Evolutionary conservation across 2,888 invertebrate genomes (phyloP), one percentile per base, ranked within the genome.

Genomic region (Acanthosoma haemorrhoidale): DNA sequence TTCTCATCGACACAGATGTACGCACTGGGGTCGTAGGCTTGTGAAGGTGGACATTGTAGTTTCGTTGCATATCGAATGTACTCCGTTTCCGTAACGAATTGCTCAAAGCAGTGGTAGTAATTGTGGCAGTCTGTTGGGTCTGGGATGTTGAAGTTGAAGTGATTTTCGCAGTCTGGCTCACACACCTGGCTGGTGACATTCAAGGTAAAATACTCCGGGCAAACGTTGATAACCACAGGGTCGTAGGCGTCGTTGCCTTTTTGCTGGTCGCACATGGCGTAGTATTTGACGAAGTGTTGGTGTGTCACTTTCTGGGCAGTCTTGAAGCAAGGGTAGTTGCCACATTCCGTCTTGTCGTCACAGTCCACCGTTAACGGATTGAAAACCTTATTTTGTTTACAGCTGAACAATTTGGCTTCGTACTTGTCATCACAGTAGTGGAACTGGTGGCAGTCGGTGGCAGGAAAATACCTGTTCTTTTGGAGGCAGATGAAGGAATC

Each of bases 161-260:
- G n/a, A 3, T 18, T 51, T 2, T n/a, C n/a, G 16, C 73, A 73
- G 2, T 59, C 51, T 2, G 73, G 63, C 21, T 71, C 73, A 32
- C 73, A 73, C 5, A 16, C 6, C 38, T 73, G 73, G 31, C 64
- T 70, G 2, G 71, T 68, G 11, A 13, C 43, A 31, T 73, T 71
- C 3, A 73, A 66, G 15, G 70, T 61, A 39, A 68, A 70, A 9
- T 31, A 64, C 0, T 60, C 70, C 1, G 43, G 60, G 66, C 73
- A 73, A 21, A 60, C 31, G 36, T 70, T 43, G n/a, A 71, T 64
- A 11, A 71, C 69, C 1, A 59, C 2, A 3, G 70, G 68, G n/a
- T n/a, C n/a, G n/a, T n/a, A n/a, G 8, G 5, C 21, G n/a, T 21
- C 1, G n/a, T 51, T 51, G 25, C 2, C n/a, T 25, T 1, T 25